phyloP scores from a whole-genome alignment of 2,888 invertebrate species.

The Cacoxenus indagator region DNA sequence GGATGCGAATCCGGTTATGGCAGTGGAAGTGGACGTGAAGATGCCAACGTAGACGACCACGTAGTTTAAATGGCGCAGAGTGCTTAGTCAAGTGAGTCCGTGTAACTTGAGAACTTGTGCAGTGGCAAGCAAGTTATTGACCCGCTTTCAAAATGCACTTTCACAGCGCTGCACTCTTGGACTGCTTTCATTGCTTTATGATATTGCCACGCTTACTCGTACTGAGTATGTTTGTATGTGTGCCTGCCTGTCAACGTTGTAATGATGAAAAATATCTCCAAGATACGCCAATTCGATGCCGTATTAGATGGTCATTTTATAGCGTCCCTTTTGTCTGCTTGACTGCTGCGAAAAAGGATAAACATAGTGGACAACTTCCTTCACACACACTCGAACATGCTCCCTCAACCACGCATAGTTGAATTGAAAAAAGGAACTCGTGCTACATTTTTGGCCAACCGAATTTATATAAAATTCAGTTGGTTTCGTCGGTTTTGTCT shows the following conservation, averaged over 20 bases:
- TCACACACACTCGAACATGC: too few species aligned
- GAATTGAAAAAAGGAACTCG: too few species aligned
- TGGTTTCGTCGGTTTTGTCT: neutral
- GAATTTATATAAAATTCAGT: neutral
- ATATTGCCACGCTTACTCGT: neutral
- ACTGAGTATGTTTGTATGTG: constrained; percentile 9
- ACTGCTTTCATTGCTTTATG: constrained; percentile 3
- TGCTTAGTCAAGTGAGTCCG: neutral
- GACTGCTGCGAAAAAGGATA: too few species aligned
- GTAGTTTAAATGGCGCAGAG: neutral
- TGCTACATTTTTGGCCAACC: too few species aligned
- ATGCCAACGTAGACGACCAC: neutral
- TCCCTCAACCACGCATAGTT: too few species aligned
- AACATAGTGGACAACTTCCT: too few species aligned
- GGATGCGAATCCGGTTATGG: neutral
- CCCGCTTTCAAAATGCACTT: neutral
- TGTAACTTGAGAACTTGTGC: constrained; percentile 16
- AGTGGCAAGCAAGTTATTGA: constrained; percentile 16
- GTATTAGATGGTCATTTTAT: neutral
- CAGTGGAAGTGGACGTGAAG: neutral
- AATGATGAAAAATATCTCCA: constrained; percentile 1
- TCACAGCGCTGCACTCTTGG: neutral
- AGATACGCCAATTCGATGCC: neutral
- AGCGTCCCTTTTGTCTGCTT: too few species aligned
- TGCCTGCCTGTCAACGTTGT: neutral